Evolutionary conservation across 1,140 invertebrate genomes (phyloP).

Genomic region (Hormaphis cornu): DNA sequence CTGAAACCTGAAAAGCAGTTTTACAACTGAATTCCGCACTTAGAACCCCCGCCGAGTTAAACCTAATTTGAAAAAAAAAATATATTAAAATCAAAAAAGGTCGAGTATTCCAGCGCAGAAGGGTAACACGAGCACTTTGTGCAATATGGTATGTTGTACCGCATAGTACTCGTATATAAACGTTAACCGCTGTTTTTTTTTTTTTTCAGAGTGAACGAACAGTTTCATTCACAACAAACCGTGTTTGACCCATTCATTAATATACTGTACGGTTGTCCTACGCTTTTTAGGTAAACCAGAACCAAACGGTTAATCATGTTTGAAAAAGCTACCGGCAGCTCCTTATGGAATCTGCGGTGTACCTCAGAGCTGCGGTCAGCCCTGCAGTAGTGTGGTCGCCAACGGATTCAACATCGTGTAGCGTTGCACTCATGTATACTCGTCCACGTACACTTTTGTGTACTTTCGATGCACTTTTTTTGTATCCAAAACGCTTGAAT

Average conservation of each 20-base stretch:
- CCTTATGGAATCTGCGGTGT: conserved; percentile 27
- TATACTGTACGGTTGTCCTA: not conserved
- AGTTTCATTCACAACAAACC: conserved; percentile 3
- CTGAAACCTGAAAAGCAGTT: too few species aligned
- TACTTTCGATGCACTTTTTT: not conserved
- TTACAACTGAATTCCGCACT: too few species aligned
- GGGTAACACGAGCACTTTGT: too few species aligned
- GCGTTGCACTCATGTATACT: not conserved
- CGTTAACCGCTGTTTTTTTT: not conserved
- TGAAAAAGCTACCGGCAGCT: conserved; percentile 23
- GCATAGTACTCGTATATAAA: not conserved
- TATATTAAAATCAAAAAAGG: too few species aligned
- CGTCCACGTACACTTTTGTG: too few species aligned
- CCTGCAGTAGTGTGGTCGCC: conserved; percentile 8
- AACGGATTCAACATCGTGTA: conserved; percentile 7
- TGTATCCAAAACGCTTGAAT: too few species aligned
- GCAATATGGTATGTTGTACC: too few species aligned
- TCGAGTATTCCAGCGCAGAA: too few species aligned
- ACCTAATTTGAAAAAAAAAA: too few species aligned
- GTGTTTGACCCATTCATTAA: not conserved
- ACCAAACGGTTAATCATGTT: conserved; percentile 22
- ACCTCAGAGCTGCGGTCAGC: conserved; percentile 30
- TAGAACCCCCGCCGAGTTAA: too few species aligned
- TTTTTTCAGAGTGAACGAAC: not conserved
- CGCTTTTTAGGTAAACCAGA: conserved; percentile 6